Conservation (phyloP, 35 echinoderm and acorn worm species). For the Chiridota heheva region DNA sequence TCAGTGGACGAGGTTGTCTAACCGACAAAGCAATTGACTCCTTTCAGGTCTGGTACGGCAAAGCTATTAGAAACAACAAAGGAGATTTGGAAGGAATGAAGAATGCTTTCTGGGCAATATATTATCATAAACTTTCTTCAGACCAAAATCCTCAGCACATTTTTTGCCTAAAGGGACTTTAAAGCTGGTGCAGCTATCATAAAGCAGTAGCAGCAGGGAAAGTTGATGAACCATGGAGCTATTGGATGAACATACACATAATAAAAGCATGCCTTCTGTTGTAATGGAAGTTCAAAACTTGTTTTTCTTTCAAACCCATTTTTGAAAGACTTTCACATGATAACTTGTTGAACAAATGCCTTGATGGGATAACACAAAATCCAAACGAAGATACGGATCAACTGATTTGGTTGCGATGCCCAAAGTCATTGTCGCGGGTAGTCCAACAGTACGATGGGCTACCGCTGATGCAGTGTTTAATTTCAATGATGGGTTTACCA, state of each 20-base stretch:
- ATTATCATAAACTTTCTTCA: neutral
- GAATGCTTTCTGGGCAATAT: neutral
- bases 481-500: slow-evolving; percentile 12
- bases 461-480: slow-evolving; percentile 15
- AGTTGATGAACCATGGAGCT: no score
- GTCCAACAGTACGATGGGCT: neutral
- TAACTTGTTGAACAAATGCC: neutral
- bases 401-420: neutral
- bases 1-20: neutral
- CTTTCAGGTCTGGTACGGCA: slow-evolving; percentile 25
- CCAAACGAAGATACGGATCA: neutral
- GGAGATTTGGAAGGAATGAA: slow-evolving; percentile 4
- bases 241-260: neutral
- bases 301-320: slow-evolving; percentile 14
- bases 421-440: neutral
- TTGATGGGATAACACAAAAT: slow-evolving; percentile 4
- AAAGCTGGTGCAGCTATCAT: slow-evolving; percentile 27
- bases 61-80: slow-evolving; percentile 1
- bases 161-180: slow-evolving; percentile 12
- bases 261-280: neutral
- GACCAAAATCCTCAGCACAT: slow-evolving; percentile 13
- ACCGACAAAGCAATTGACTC: slow-evolving; percentile 1
- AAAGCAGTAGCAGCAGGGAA: no score
- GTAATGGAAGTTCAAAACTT: slow-evolving; percentile 30
- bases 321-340: neutral